Percentiles rank a stretch among this genome's conserved stretches.
These are phyloP conservation scores for Actinernus sp. DNA, from an alignment of 92 coral and sea anemone genomes.

Conservation along the genomic window DNA sequence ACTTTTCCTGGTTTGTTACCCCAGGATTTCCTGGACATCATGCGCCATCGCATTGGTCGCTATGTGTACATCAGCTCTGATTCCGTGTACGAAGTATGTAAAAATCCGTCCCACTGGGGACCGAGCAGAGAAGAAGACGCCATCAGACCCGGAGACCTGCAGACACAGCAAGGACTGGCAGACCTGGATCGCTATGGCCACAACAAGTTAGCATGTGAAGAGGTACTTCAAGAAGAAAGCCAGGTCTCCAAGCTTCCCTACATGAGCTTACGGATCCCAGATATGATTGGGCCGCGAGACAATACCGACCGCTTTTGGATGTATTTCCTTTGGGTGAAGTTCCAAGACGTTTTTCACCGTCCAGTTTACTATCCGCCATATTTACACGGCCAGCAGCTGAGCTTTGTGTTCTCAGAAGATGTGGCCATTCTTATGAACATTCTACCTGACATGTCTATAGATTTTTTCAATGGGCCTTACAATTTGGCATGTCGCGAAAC, in stretches of 20 bases:
- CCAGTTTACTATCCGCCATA: constrained; percentile 73
- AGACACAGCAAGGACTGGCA: constrained; percentile 51
- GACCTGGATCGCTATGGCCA: constrained; percentile 83
- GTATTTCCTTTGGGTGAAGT: constrained; percentile 89
- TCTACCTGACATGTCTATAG: constrained; percentile 42
- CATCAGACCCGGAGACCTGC: constrained; percentile 73
- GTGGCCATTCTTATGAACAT: constrained; percentile 63
- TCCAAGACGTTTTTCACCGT: constrained; percentile 74
- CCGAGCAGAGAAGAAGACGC: constrained; percentile 92
- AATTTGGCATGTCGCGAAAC: constrained; percentile 87
- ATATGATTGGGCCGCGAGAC: constrained; percentile 98
- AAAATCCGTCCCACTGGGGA: constrained; percentile 78
- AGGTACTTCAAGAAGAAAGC: constrained; percentile 69
- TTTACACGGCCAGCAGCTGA: constrained; percentile 69
- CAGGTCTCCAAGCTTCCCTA: constrained; percentile 58
- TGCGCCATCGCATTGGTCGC: constrained; percentile 70
- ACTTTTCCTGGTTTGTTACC: too few species aligned
- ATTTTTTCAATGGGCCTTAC: constrained; percentile 73
- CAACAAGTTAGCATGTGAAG: constrained; percentile 85
- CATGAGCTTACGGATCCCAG: constrained; percentile 90
- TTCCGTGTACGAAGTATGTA: constrained; percentile 94
- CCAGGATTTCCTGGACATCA: constrained; percentile 68
- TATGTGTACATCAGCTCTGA: constrained; percentile 94
- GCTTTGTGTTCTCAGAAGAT: constrained; percentile 84
- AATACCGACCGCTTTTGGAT: constrained; percentile 94